Evolutionary conservation across 2,113 vertebrate species (phyloP).

Genomic region (Pygoscelis adeliae): DNA sequence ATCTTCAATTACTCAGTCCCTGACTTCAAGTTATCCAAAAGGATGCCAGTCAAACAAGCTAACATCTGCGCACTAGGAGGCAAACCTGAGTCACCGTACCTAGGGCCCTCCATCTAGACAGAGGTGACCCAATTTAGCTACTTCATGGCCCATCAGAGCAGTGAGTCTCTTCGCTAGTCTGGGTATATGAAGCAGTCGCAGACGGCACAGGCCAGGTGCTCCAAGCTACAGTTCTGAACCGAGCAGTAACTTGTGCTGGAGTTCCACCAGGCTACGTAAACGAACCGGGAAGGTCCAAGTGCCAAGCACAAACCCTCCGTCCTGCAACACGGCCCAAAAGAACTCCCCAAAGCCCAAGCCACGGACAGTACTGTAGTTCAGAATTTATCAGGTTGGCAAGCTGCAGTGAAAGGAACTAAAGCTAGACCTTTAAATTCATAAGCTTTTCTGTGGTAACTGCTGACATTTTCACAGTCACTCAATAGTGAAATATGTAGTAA

Average conservation of each 20-base stretch:
- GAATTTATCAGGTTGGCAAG: background rate
- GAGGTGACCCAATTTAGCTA: too few relatives aligned
- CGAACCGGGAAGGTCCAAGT: too few relatives aligned
- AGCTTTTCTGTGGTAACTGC: background rate
- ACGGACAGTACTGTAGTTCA: background rate
- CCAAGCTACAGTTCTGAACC: background rate
- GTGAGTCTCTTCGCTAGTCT: background rate
- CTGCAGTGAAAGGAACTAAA: background rate
- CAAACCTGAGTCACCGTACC: background rate
- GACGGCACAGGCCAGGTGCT: background rate
- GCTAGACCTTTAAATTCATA: background rate
- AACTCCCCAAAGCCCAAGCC: background rate
- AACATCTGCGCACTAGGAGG: accelerated
- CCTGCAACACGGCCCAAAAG: background rate
- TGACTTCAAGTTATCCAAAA: background rate
- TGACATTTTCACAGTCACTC: background rate
- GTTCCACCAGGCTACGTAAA: too few relatives aligned
- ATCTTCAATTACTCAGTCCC: background rate
- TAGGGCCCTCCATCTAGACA: background rate
- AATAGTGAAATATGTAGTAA: accelerated
- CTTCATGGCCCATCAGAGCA: background rate
- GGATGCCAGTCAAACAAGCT: background rate
- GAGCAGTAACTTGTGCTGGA: background rate
- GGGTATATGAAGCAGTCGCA: background rate
- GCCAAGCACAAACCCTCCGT: background rate